These are phyloP conservation scores for Drosophila longiperda DNA, from an alignment of 2,888 invertebrate genomes.

Conservation along the genomic window DNA sequence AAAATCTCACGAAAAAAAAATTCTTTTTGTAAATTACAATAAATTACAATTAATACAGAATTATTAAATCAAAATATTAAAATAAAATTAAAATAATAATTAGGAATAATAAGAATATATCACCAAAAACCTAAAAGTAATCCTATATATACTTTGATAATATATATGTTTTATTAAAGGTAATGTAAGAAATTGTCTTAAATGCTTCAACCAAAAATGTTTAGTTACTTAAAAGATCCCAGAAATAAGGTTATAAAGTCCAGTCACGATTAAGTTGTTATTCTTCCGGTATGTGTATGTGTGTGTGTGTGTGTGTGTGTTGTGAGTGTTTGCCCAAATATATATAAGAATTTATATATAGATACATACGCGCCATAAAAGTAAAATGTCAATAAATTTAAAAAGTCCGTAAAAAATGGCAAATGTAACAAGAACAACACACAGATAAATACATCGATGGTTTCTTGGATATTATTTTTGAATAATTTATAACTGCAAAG, in stretches of 20 bases:
- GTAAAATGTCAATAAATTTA: constrained; percentile 76
- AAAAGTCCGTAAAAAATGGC: constrained; percentile 57
- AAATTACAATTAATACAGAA: neutral
- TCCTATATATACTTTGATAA: neutral
- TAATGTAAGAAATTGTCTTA: neutral
- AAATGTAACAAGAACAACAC: neutral
- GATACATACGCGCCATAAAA: constrained; percentile 53
- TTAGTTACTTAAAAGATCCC: neutral
- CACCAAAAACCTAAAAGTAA: neutral
- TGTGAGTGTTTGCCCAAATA: constrained; percentile 24
- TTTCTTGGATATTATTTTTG: constrained; percentile 46
- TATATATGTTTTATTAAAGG: neutral
- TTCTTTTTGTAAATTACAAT: neutral
- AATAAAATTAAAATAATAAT: neutral
- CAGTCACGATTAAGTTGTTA: constrained; percentile 6
- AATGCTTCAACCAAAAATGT: neutral
- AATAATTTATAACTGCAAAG: constrained; percentile 74
- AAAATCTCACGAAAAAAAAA: neutral
- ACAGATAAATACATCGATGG: constrained; percentile 9
- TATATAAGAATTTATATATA: neutral
- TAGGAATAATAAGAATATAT: neutral
- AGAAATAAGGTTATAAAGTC: neutral
- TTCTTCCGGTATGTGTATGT: constrained; percentile 6
- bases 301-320: neutral
- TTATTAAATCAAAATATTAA: neutral